These are phyloP conservation scores for Theristicus caerulescens DNA, from an alignment of 2,113 vertebrate genomes.

Conservation along the genomic window DNA sequence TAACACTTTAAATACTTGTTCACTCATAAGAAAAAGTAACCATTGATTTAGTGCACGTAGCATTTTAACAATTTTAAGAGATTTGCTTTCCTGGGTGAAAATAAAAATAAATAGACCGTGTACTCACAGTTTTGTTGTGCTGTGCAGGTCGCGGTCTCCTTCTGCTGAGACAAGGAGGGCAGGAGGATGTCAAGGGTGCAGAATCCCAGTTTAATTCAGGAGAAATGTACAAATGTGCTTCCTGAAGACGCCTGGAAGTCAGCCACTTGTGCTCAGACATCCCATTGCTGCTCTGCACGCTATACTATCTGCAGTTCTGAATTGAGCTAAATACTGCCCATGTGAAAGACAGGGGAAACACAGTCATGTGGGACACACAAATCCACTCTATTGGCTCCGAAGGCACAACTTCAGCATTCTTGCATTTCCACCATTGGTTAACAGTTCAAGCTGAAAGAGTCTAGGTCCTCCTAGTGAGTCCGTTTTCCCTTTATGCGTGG, in stretches of 20 bases:
- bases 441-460: slow-evolving; percentile 75
- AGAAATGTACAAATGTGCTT: slow-evolving; percentile 45
- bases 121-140: slow-evolving; percentile 71
- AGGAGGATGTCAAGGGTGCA: slow-evolving; percentile 59
- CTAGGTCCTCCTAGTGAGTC: slow-evolving; percentile 71
- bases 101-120: slow-evolving; percentile 11
- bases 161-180: not conserved
- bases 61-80: slow-evolving; percentile 3
- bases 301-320: slow-evolving; percentile 83
- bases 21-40: not conserved
- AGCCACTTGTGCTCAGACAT: slow-evolving; percentile 71
- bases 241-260: slow-evolving; percentile 61
- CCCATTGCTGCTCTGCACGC: slow-evolving; percentile 77
- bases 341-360: slow-evolving; percentile 80
- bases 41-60: rapidly evolving
- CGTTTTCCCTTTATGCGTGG: slow-evolving; percentile 76
- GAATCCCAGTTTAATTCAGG: slow-evolving; percentile 37
- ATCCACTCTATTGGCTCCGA: slow-evolving; percentile 81
- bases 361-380: slow-evolving; percentile 83
- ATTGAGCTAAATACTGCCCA: slow-evolving; percentile 80
- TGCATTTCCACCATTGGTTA: slow-evolving; percentile 83
- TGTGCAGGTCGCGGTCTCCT: slow-evolving; percentile 3
- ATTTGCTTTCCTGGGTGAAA: slow-evolving; percentile 4
- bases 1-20: not conserved
- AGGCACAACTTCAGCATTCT: slow-evolving; percentile 78